These are phyloP conservation scores for Drosophila pectinifera DNA, from an alignment of 1,140 invertebrate species.

Conservation along the genomic window DNA sequence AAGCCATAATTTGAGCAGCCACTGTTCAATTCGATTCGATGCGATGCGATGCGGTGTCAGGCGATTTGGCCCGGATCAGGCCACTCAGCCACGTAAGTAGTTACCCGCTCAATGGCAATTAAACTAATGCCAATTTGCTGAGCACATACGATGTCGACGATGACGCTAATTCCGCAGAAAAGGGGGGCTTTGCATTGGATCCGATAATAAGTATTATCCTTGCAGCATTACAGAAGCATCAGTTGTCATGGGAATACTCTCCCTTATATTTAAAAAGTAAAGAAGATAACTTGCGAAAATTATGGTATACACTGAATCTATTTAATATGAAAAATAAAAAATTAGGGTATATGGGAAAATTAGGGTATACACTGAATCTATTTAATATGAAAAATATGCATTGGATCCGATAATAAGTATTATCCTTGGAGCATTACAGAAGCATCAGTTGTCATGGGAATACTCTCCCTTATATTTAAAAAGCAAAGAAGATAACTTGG, in stretches of 20 bases:
- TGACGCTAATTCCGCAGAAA: constrained; percentile 13
- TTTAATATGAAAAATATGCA: too few relatives aligned
- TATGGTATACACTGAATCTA: too few relatives aligned
- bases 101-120: constrained; percentile 57
- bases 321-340: too few relatives aligned
- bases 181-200: constrained; percentile 6
- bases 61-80: constrained; percentile 8
- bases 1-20: constrained; percentile 50
- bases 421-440: not conserved
- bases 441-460: not conserved
- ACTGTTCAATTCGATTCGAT: constrained; percentile 14
- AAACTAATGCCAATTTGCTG: constrained; percentile 72
- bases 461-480: not conserved
- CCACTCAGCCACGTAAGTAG: constrained; percentile 38
- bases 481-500: too few relatives aligned
- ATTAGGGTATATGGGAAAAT: too few relatives aligned
- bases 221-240: not conserved
- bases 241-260: not conserved
- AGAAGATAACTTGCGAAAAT: too few relatives aligned
- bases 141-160: constrained; percentile 26
- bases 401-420: constrained; percentile 4
- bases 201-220: not conserved
- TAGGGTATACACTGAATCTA: too few relatives aligned
- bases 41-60: constrained; percentile 1
- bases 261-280: not conserved